Evolutionary conservation across 2,113 vertebrate genomes (phyloP).

Genomic region (Salvelinus sp.): DNA sequence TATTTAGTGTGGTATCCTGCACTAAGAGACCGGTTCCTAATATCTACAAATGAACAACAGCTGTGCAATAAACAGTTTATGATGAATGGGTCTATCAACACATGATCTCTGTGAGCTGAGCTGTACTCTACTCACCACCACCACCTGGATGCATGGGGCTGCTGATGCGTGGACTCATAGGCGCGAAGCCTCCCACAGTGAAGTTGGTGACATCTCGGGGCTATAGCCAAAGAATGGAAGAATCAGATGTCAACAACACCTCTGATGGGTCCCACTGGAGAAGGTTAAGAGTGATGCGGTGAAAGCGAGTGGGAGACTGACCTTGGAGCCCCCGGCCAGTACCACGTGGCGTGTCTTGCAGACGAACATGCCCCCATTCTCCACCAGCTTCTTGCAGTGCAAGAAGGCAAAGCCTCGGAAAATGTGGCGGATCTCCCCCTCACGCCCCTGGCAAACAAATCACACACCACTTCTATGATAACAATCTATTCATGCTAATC

Average conservation of each 20-base stretch:
- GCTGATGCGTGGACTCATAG: slow-evolving; percentile 95
- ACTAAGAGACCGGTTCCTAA: too few relatives aligned
- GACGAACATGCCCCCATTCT: slow-evolving; percentile 95
- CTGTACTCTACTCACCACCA: slow-evolving; percentile 55
- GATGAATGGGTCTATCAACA: background rate
- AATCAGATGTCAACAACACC: background rate
- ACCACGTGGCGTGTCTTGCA: slow-evolving; percentile 90
- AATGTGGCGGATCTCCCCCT: slow-evolving; percentile 91
- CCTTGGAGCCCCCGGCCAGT: slow-evolving; percentile 91
- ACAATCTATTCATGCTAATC: background rate
- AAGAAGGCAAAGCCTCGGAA: slow-evolving; percentile 90
- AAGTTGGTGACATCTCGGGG: slow-evolving; percentile 93
- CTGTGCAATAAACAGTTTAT: background rate
- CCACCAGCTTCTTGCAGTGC: slow-evolving; percentile 96
- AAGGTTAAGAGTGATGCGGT: too few relatives aligned
- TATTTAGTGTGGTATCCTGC: too few relatives aligned
- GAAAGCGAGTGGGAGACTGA: slow-evolving; percentile 36
- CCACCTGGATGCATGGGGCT: slow-evolving; percentile 92
- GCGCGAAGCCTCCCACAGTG: slow-evolving; percentile 85
- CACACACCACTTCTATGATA: slow-evolving; percentile 1
- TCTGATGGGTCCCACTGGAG: too few relatives aligned
- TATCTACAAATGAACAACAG: background rate
- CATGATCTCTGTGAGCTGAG: background rate
- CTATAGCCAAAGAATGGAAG: slow-evolving; percentile 56
- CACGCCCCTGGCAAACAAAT: slow-evolving; percentile 77